Percentiles rank a stretch among this genome's conserved stretches.
phyloP scores from a whole-genome alignment of 2,113 vertebrate species.

The Corythaeola cristata region DNA sequence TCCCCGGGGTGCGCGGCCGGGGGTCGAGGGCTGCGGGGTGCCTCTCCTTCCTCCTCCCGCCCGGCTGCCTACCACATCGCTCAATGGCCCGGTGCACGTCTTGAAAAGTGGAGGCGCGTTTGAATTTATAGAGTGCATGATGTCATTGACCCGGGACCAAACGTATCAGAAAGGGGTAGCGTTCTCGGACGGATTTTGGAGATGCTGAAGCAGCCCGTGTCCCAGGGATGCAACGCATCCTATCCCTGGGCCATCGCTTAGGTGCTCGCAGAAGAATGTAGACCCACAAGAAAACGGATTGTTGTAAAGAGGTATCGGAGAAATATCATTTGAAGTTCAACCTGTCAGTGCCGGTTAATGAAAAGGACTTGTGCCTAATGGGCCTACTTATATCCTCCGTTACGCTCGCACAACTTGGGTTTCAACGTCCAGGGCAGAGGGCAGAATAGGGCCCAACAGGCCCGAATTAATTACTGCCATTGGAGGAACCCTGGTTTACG shows the following conservation, averaged over 20 bases:
- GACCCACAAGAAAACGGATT: neutral
- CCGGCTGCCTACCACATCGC: neutral
- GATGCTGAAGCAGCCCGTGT: neutral
- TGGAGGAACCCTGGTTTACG: conserved; percentile 17
- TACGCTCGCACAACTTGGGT: neutral
- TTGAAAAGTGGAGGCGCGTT: neutral
- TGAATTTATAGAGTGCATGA: conserved; percentile 34
- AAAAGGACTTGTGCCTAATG: conserved; percentile 22
- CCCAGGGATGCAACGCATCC: neutral
- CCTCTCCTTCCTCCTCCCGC: neutral
- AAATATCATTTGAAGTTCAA: conserved; percentile 61
- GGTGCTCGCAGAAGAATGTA: neutral
- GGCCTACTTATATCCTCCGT: neutral
- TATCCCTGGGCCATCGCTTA: fast-evolving
- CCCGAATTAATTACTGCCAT: neutral
- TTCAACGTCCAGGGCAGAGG: neutral
- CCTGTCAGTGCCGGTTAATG: conserved; percentile 49
- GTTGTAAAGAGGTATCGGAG: neutral
- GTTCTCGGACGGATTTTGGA: neutral
- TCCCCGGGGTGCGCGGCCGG: neutral
- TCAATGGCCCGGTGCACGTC: neutral
- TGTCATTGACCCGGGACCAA: conserved; percentile 12
- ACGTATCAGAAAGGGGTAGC: neutral
- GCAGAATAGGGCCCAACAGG: conserved; percentile 30
- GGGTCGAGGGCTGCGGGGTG: neutral